Evolutionary conservation across 2,113 vertebrate genomes (phyloP).

Genomic region (Shinisaurus crocodilurus): DNA sequence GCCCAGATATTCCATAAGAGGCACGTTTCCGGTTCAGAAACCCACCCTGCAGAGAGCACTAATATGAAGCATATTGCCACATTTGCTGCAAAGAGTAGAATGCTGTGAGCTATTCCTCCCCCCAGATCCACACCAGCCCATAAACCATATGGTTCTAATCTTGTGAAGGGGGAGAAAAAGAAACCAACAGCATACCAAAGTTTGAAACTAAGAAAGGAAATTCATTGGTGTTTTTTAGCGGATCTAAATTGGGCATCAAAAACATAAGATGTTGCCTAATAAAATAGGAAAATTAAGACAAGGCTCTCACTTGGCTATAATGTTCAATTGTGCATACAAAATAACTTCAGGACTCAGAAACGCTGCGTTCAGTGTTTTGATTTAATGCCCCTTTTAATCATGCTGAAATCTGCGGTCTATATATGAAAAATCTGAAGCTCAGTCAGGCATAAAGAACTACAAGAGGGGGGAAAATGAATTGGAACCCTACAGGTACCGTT

Average conservation of each 20-base stretch:
- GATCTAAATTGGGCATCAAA: slow-evolving; percentile 36
- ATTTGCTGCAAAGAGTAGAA: slow-evolving; percentile 43
- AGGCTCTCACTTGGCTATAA: slow-evolving; percentile 11
- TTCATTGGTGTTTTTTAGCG: slow-evolving; percentile 44
- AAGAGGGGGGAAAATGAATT: slow-evolving; percentile 38
- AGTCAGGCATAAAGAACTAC: slow-evolving; percentile 27
- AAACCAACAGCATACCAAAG: slow-evolving; percentile 16
- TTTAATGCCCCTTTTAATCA: slow-evolving; percentile 26
- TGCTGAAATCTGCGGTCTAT: slow-evolving; percentile 36
- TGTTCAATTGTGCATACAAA: slow-evolving; percentile 28
- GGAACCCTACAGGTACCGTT: slow-evolving; percentile 30
- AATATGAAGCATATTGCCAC: slow-evolving; percentile 40
- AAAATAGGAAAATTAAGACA: slow-evolving; percentile 19
- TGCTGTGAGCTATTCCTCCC: slow-evolving; percentile 6
- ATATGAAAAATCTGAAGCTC: slow-evolving; percentile 45
- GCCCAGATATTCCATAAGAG: slow-evolving; percentile 47
- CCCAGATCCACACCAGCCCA: slow-evolving; percentile 20
- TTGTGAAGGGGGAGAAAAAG: slow-evolving; percentile 7
- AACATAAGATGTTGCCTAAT: slow-evolving; percentile 17
- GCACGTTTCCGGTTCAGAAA: slow-evolving; percentile 23
- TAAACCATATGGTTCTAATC: slow-evolving; percentile 36
- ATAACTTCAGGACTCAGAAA: slow-evolving; percentile 32
- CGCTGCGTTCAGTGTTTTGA: slow-evolving; percentile 28
- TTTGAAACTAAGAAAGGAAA: slow-evolving; percentile 33
- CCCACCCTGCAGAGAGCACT: not conserved